Evolutionary conservation across 2,113 vertebrate species (phyloP).

Genomic region (Myodes glareolus): DNA sequence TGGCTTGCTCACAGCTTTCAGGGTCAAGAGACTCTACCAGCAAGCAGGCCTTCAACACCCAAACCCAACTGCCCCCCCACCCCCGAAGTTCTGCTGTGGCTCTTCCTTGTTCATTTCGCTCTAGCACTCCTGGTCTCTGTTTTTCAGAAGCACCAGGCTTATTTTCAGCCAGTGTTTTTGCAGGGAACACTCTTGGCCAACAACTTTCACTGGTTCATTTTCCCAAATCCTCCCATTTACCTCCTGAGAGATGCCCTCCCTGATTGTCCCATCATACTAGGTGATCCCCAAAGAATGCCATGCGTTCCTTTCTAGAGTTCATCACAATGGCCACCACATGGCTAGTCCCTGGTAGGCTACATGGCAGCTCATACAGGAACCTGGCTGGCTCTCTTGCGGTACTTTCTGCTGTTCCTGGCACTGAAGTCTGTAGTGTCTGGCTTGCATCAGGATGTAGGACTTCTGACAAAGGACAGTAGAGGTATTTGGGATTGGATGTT

Average conservation of each 20-base stretch:
- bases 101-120: fast-evolving
- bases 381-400: neutral
- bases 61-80: neutral
- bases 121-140: neutral
- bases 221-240: neutral
- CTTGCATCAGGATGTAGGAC: neutral
- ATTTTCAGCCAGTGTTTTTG: neutral
- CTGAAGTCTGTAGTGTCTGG: neutral
- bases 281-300: neutral
- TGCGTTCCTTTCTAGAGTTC: neutral
- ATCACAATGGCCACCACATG: fast-evolving
- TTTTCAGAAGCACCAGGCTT: neutral
- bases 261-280: too few species aligned
- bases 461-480: neutral
- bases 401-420: neutral
- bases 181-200: fast-evolving
- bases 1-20: neutral
- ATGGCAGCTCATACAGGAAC: neutral
- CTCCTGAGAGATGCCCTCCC: neutral
- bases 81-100: too few species aligned
- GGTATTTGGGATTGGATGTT: neutral
- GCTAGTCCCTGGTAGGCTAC: neutral
- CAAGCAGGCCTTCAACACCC: neutral
- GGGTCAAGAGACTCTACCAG: neutral
- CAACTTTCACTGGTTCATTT: neutral